Evolutionary conservation across 2,797 vertebrate genomes (phyloP), one percentile per base, ranked within the genome.

Genomic region (Alcedo atthis): DNA sequence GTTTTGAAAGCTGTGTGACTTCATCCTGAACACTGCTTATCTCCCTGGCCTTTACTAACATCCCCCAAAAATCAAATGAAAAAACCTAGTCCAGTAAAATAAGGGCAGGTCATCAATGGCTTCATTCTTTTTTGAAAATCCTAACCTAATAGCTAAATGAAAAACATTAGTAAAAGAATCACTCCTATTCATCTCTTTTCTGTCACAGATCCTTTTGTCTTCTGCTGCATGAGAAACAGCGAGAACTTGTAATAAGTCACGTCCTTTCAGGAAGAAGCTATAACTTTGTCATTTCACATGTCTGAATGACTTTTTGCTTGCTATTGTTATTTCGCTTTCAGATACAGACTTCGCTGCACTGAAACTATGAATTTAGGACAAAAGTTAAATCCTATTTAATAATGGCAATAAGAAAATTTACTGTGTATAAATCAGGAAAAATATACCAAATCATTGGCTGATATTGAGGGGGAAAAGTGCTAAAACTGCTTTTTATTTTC

Each of bases 101-200:
- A 89, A 64, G 33, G 37, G 37, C 26, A 54, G 8, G 17, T 75
- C 1, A 3, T 91, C 82, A 92, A 93, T 71, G 66, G 58, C 42
- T 85, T 71, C n/a, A 81, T 94, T 96, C 62, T 92, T 87, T 91
- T 70, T 55, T 22, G 14, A 87, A 94, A 94, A 91, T 85, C 77
- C 68, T 85, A 64, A 68, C 58, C 26, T 88, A 80, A 49, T 81
- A 45, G 28, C 11, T 78, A 66, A 87, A 78, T 66, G 16, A 87
- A 93, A 93, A 87, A 51, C 37, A 91, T 71, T 24, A 68, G 53
- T 77, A 57, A 85, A 89, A 85, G 83, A 70, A 46, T 45, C 0
- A 51, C 78, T 87, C 30, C 18, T 73, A 32, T 71, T 71, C 11
- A 49, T 85, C 64, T 74, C 3, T 83, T 58, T 91, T 89, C 37